A percentile compares a stretch with the other conserved stretches of the same genome.
Evolutionary conservation across 2,888 invertebrate genomes (phyloP).

Genomic region (Spodoptera picta): DNA sequence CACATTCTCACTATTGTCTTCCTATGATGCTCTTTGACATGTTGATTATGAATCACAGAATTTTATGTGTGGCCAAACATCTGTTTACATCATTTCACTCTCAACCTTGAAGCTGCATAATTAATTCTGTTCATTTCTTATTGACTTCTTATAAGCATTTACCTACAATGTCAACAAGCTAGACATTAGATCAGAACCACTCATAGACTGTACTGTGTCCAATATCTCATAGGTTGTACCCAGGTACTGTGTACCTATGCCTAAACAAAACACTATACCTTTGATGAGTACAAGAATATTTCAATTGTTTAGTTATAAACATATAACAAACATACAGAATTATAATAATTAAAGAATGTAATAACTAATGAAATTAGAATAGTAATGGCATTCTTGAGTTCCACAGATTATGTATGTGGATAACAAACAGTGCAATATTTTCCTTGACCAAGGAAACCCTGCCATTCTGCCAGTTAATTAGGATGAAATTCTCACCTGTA

Average conservation of each 20-base stretch:
- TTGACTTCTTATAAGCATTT: conserved; percentile 36
- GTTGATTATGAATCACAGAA: conserved; percentile 15
- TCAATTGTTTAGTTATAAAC: too few species aligned
- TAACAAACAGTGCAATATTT: conserved; percentile 4
- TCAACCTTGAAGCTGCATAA: neutral
- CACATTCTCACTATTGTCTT: conserved; percentile 27
- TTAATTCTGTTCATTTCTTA: conserved; percentile 19
- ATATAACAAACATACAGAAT: too few species aligned
- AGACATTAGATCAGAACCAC: too few species aligned
- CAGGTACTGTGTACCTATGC: neutral
- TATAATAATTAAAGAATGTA: neutral
- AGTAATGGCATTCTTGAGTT: too few species aligned
- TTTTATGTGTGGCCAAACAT: neutral
- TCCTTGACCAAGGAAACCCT: conserved; percentile 9
- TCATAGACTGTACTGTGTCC: too few species aligned
- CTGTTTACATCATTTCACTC: conserved; percentile 7
- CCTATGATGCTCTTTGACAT: neutral
- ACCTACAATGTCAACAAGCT: neutral
- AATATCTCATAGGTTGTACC: too few species aligned
- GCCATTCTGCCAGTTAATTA: conserved; percentile 13
- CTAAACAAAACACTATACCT: too few species aligned
- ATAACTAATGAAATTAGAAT: neutral
- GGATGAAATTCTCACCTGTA: conserved; percentile 32
- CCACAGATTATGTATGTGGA: neutral
- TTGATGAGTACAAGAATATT: too few species aligned